Evolutionary conservation across 2,797 vertebrate species (phyloP), one percentile per base, ranked within the genome.

Genomic region (Selene dorsalis): DNA sequence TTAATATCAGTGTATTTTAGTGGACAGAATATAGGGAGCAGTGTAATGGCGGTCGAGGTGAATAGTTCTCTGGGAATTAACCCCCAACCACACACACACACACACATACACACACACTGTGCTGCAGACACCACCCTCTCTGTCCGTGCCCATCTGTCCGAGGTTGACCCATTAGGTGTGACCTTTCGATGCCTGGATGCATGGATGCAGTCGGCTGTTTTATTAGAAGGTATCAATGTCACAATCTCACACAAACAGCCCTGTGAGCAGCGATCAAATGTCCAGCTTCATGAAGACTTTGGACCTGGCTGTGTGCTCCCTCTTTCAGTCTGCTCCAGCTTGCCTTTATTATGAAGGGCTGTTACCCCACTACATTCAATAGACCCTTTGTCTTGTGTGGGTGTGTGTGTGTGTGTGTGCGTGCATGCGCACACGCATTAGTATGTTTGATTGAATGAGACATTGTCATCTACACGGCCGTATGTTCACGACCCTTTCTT

Each of bases 241-340:
- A 77, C 84, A 69, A 86, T 92, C 89, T 90, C 87, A 77, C 79
- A 73, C 85, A 89, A 87, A 89, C 88, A 78, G 85, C 71, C 77
- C 84, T 24, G 61, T 75, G n/a, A 82, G 82, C 79, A 74, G 87
- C 91, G 94, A 94, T 96, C 94, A 18, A 61, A 84, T 96, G 94
- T 96, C 95, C 93, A 80, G 87, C 89, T 93, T 94, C 88, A 90
- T 91, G 91, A 94, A 92, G 93, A 88, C 91, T 91, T 87, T 90
- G 92, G 93, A 92, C 85, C 89, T 71, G 65, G 81, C 69, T 86
- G 90, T 88, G 67, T 82, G 84, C 78, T 85, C 86, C 75, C 84
- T 89, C 91, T 93, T 91, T 94, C 89, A 88, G 88, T 87, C 47
- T 63, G 79, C 88, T 91, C 91, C 88, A 79, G 88, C 91, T 83